Base-by-base conservation (phyloP, 37 sponge, comb jelly and placozoan species). In the Oscarella lobularis region DNA sequence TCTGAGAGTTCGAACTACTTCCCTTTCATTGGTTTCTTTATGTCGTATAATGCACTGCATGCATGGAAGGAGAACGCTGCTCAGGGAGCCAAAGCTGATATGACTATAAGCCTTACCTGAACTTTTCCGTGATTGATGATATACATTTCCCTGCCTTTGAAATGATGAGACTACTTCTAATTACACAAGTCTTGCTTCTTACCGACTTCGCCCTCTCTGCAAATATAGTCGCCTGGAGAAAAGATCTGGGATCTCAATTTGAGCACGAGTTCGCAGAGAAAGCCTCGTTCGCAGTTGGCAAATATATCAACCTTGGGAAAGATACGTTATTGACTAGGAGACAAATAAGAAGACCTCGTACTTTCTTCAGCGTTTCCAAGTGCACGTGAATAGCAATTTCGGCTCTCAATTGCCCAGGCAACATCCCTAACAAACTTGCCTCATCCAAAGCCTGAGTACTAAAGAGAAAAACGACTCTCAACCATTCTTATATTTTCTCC, bases 231-330 rank as follows among this genome's bases (percentile, higher is more conserved):
- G 3, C 84, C 80, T 30, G 89, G 89, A 0, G 84, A 84, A 55
- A 79, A 88, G 67, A 88, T 75, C 76, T 88, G 89, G 0, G 84
- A 80, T 33, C 81, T 54, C 14, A 88, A 73, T 32, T 84, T 60
- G n/a, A 88, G 73, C 14, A 88, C 89, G 54, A 88, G 71, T 39
- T 88, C 89, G 70, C 82, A 81, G n/a, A 88, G 84, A 27, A 88
- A 35, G 3, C 82, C 79, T 2, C 35, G 74, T 54, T 88, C 89
- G 73, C 84, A 88, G 9, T 84, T 74, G 70, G 75, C 79, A 78
- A 88, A 88, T 67, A 88, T 84, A 2, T 81, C 79, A 2, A 84
- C 89, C 74, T 88, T 79, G 37, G 75, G 75, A 0, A 79, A 70
- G 3, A 79, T 48, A 48, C 9, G 20, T 48, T 48, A 48, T 48